A percentile compares a stretch with the other conserved stretches of the same genome.
These are phyloP conservation scores for Meriones psammophilus DNA, from an alignment of 2,797 vertebrate genomes.

Conservation along the genomic window DNA sequence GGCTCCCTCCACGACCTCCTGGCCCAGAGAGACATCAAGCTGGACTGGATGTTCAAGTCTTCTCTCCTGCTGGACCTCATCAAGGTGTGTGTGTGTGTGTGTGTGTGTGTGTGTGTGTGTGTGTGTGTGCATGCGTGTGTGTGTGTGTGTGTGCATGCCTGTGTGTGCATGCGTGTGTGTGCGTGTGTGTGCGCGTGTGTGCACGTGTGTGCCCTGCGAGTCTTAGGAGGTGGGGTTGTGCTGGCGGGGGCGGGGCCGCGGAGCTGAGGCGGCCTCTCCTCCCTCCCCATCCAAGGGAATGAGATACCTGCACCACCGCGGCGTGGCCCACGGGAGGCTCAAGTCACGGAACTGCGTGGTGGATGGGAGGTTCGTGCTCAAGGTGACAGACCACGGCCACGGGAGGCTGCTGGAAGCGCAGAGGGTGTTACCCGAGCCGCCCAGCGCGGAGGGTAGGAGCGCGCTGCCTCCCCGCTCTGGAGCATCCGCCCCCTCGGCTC, in stretches of 20 bases:
- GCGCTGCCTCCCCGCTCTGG: rapidly evolving
- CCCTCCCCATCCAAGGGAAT: conserved; percentile 88
- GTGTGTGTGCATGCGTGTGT: conserved; percentile 70
- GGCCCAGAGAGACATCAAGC: conserved; percentile 94
- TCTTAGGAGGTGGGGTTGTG: neutral
- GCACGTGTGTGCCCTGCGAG: too few relatives aligned
- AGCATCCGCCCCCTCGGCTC: neutral
- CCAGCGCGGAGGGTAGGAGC: conserved; percentile 90
- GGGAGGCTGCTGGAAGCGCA: conserved; percentile 91
- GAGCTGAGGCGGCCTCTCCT: neutral
- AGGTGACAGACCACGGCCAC: conserved; percentile 95
- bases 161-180: conserved; percentile 62
- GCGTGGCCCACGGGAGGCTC: conserved; percentile 93
- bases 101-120: conserved; percentile 78
- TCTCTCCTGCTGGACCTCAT: conserved; percentile 96
- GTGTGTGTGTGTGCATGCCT: conserved; percentile 68
- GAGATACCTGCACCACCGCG: conserved; percentile 94
- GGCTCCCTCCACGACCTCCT: conserved; percentile 96
- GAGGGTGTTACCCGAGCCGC: conserved; percentile 78
- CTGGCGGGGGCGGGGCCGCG: neutral
- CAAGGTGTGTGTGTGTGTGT: conserved; percentile 87
- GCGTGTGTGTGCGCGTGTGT: conserved; percentile 58
- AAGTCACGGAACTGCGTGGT: conserved; percentile 98
- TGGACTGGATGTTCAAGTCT: conserved; percentile 99
- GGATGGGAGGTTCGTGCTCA: conserved; percentile 96